phyloP scores from a whole-genome alignment of 2,113 vertebrate species.

The Antechinus stuartii region DNA sequence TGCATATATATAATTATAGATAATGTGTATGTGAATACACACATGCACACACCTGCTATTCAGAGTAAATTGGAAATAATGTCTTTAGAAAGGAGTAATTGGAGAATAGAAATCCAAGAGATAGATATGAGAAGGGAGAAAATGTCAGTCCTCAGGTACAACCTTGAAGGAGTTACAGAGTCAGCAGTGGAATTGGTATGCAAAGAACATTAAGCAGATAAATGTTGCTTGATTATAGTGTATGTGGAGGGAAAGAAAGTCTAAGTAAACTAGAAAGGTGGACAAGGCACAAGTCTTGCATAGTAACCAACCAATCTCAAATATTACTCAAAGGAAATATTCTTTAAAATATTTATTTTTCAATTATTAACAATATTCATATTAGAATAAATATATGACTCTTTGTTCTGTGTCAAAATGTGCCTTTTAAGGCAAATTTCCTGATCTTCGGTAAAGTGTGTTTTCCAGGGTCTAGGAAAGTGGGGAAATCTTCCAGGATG shows the following conservation, averaged over 20 bases:
- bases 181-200: neutral
- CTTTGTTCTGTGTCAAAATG: neutral
- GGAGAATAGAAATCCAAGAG: neutral
- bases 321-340: neutral
- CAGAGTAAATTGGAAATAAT: neutral
- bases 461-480: neutral
- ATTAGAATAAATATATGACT: neutral
- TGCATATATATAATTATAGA: too few species aligned
- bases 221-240: neutral
- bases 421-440: neutral
- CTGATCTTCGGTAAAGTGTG: neutral
- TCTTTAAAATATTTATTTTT: neutral
- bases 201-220: neutral
- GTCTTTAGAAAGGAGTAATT: neutral
- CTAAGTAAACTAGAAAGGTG: neutral
- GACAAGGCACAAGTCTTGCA: neutral
- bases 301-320: neutral
- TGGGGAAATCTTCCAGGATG: neutral
- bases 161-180: neutral
- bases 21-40: neutral
- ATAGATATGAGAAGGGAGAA: neutral
- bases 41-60: neutral
- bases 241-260: neutral
- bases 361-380: neutral
- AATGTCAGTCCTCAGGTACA: neutral